phyloP scores from a whole-genome alignment of 64 coral and sea anemone genomes.

The Orbicella faveolata region DNA sequence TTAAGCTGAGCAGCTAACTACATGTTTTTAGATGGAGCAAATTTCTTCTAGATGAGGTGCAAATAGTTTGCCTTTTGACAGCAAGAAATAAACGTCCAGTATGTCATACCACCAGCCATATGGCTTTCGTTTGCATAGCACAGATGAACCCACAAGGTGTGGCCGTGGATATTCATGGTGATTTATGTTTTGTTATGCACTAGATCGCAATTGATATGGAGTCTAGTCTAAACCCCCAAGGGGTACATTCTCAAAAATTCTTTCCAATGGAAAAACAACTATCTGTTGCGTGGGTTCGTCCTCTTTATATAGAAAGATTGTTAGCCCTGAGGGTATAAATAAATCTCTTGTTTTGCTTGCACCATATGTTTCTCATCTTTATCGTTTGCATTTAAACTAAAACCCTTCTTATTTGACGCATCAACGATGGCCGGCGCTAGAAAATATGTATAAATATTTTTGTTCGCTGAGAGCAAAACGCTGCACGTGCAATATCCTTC shows the following conservation, averaged over 20 bases:
- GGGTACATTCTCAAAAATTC: background rate
- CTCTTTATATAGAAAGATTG: background rate
- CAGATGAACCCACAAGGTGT: too few species aligned
- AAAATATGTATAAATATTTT: background rate
- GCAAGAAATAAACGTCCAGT: too few species aligned
- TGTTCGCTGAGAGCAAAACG: background rate
- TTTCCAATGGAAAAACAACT: background rate
- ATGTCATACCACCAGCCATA: too few species aligned
- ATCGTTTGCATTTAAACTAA: conserved; percentile 3
- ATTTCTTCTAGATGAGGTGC: too few species aligned
- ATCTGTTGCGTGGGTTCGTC: background rate
- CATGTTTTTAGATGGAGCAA: background rate
- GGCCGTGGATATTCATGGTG: background rate
- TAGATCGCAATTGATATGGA: background rate
- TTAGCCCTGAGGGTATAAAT: background rate
- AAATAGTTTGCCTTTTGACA: too few species aligned
- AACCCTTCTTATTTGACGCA: background rate
- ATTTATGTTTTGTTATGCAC: background rate
- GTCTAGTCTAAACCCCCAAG: background rate
- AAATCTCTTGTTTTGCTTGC: background rate
- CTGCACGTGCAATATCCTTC: too few species aligned
- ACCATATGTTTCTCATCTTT: background rate
- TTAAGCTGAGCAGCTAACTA: background rate
- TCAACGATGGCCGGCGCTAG: background rate
- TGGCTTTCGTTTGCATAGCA: too few species aligned